Evolutionary conservation across 2,797 vertebrate genomes (phyloP), one percentile per base, ranked within the genome.

Genomic region (Margarornis squamiger): DNA sequence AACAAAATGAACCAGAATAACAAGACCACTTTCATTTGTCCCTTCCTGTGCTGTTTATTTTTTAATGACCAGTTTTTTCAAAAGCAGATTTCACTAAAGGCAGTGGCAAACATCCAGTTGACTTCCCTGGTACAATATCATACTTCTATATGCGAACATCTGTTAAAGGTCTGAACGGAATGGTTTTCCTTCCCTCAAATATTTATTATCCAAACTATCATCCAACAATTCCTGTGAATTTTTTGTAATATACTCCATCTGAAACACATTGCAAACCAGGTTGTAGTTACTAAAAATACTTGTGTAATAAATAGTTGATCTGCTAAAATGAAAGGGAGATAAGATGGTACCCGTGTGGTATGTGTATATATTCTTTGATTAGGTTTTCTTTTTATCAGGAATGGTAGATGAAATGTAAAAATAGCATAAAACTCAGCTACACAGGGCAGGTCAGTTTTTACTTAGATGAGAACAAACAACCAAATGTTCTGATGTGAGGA

Each of bases 201-300:
- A 81, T 83, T 83, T 72, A 1, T 43, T 68, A 89, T 23, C 65
- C 93, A 91, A 94, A 95, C 91, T 83, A 85, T 86, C 65, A 46
- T 74, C 71, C 92, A 88, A 86, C 83, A 82, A 62, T 63, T 90
- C 67, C 77, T 70, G 85, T 18, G 48, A 95, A 52, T 88, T 91
- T 96, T 82, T 93, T 76, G 52, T 80, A 58, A 65, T 85, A n/a
- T 8, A 7, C 12, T 58, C 38, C 93, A 80, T 94, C 88, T 96
- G 95, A 93, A 95, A 95, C 86, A 48, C 52, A 92, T 85, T 87
- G 86, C 52, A 79, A 90, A 77, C 41, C 91, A 93, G 91, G 93
- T 94, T 96, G 93, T 92, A 80, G 74, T 51, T 85, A 72, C 94
- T 96, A 95, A 97, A 96, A 95, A 96, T 96, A 97, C 61, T 49